A percentile compares a stretch with the other conserved stretches of the same genome.
Conservation (phyloP, 2,797 vertebrate species). For the Huso huso region DNA sequence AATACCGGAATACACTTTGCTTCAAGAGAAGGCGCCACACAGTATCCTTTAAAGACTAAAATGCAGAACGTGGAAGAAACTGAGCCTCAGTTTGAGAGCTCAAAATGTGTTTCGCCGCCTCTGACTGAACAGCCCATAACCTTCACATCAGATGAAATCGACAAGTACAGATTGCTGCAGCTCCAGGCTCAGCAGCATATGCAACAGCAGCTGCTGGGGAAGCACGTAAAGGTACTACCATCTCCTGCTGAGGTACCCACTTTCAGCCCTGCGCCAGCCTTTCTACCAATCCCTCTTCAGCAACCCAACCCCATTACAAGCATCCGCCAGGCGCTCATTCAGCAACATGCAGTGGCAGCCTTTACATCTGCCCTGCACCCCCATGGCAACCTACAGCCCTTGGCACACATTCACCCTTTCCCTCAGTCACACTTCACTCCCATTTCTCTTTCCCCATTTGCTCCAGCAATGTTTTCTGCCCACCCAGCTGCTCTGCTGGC, state of each 20-base stretch:
- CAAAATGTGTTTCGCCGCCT: constrained; percentile 53
- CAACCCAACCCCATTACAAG: constrained; percentile 56
- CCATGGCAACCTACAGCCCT: constrained; percentile 37
- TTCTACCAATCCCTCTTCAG: constrained; percentile 45
- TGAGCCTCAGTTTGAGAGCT: constrained; percentile 38
- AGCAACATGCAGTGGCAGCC: constrained; percentile 54
- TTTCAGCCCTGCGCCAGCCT: constrained; percentile 48
- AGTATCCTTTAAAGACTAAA: constrained; percentile 41
- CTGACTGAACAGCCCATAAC: constrained; percentile 71
- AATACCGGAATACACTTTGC: constrained; percentile 16
- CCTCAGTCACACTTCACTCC: constrained; percentile 60
- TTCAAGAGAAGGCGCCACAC: constrained; percentile 33
- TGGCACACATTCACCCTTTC: constrained; percentile 60
- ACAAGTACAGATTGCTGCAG: constrained; percentile 88
- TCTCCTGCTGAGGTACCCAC: constrained; percentile 46
- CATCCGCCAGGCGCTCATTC: constrained; percentile 59
- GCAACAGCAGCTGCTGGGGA: constrained; percentile 82
- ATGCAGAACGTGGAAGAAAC: constrained; percentile 42
- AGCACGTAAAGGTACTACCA: constrained; percentile 56
- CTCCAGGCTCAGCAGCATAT: constrained; percentile 92
- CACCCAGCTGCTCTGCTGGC: constrained; percentile 65
- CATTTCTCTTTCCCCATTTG: constrained; percentile 46
- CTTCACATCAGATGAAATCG: constrained; percentile 89
- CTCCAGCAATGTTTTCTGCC: constrained; percentile 59
- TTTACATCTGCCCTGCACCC: constrained; percentile 45